These are phyloP conservation scores for Cartodere bifasciata DNA, from an alignment of 2,888 invertebrate species.

Conservation along the genomic window DNA sequence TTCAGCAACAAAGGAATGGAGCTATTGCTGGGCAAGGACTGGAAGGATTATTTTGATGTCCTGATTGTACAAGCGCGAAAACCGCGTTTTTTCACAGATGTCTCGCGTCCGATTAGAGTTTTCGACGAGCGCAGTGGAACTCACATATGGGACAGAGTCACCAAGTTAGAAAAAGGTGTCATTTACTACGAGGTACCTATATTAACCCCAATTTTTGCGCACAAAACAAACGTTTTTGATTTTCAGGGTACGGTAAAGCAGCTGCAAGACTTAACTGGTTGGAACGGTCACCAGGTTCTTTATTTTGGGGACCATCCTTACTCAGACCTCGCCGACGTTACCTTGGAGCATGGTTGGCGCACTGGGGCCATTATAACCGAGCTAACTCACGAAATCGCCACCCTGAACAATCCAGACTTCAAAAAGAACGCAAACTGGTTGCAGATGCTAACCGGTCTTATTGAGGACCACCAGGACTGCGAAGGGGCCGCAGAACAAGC, in stretches of 20 bases:
- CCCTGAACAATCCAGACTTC: slow-evolving; percentile 69
- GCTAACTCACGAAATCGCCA: slow-evolving; percentile 81
- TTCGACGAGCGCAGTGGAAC: slow-evolving; percentile 71
- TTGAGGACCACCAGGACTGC: slow-evolving; percentile 79
- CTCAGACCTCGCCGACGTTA: slow-evolving; percentile 92
- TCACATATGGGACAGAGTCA: slow-evolving; percentile 86
- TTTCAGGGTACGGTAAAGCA: slow-evolving; percentile 82
- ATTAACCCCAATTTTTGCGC: not conserved
- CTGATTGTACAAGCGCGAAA: slow-evolving; percentile 92
- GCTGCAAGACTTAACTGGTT: slow-evolving; percentile 83
- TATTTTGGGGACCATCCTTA: slow-evolving; percentile 99
- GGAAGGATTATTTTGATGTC: slow-evolving; percentile 87
- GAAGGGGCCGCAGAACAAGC: slow-evolving; percentile 52
- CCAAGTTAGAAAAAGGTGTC: slow-evolving; percentile 69
- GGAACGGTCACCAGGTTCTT: slow-evolving; percentile 83
- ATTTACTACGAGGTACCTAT: slow-evolving; percentile 74
- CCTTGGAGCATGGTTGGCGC: slow-evolving; percentile 91
- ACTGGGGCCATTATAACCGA: slow-evolving; percentile 97
- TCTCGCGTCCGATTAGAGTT: slow-evolving; percentile 77
- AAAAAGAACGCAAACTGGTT: slow-evolving; percentile 84
- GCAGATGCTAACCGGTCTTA: slow-evolving; percentile 79
- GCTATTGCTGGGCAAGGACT: slow-evolving; percentile 73
- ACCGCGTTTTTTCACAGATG: slow-evolving; percentile 90
- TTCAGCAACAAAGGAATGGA: slow-evolving; percentile 83
- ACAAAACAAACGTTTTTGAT: slow-evolving; percentile 4